phyloP scores from a whole-genome alignment of 2,888 invertebrate genomes.

The Chrysolina haemoptera region DNA sequence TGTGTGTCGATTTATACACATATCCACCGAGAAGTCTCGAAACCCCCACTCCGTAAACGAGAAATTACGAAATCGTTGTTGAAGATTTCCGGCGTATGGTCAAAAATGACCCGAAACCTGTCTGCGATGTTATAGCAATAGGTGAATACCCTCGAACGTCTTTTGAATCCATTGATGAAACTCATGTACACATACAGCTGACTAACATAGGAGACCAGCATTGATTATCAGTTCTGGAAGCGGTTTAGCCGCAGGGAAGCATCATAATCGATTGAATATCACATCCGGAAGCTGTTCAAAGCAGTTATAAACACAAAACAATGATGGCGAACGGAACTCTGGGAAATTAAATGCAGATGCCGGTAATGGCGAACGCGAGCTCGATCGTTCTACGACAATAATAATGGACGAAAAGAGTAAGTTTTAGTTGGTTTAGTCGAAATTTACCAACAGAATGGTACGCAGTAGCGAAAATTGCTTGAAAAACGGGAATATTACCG shows the following conservation, averaged over 20 bases:
- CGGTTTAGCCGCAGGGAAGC: neutral
- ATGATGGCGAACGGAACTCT: slow-evolving; percentile 30
- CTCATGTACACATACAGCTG: neutral
- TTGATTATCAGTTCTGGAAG: neutral
- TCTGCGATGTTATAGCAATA: too few relatives aligned
- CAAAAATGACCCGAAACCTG: too few relatives aligned
- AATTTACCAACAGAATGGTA: slow-evolving; percentile 41
- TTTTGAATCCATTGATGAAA: too few relatives aligned
- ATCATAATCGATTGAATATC: slow-evolving; percentile 17
- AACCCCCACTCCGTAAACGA: too few relatives aligned
- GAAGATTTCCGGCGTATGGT: too few relatives aligned
- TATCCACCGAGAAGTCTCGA: too few relatives aligned
- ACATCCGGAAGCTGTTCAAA: slow-evolving; percentile 28
- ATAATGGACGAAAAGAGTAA: slow-evolving; percentile 38
- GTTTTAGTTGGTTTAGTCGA: slow-evolving; percentile 37
- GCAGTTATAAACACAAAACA: slow-evolving; percentile 33
- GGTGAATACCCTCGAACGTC: too few relatives aligned
- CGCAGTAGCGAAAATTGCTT: slow-evolving; percentile 17
- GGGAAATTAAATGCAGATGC: slow-evolving; percentile 46
- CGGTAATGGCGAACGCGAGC: slow-evolving; percentile 31
- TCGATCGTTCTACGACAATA: slow-evolving; percentile 31
- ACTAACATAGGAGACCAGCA: neutral
- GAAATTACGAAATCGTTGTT: too few relatives aligned
- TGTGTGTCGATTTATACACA: too few relatives aligned
- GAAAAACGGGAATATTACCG: slow-evolving; percentile 18